Evolutionary conservation across 2,113 vertebrate genomes (phyloP), one percentile per base, ranked within the genome.

Genomic region (Chinchilla lanigera): DNA sequence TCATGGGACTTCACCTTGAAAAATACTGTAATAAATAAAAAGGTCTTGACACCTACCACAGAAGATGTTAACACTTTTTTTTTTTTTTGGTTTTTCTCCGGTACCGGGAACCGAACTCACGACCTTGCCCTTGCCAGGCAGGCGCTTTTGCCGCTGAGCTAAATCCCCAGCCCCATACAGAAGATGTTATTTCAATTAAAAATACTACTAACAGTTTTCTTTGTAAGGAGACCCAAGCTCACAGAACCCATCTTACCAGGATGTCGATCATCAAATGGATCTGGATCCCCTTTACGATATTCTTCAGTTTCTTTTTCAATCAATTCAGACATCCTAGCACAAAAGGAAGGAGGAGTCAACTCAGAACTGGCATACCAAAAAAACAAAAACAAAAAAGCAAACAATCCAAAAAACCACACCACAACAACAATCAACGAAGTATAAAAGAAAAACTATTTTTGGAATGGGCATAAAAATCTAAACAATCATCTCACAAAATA

Each of bases 251-350:
- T 33, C 98, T 98, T 97, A 99, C 99, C 99, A 95, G 99, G 99
- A 98, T 99, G 99, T 69, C 99, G 98, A 98, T 99, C 99, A 99
- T 99, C 99, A 98, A 99, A 99, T 0, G 99, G 99, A 96, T 99
- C 99, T 3, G 99, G 99, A 98, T 99, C 99, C 0, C 99, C 99
- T 97, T 99, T 99, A 97, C 99, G 99, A 96, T 99, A 99, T 94
- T 99, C 99, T 93, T 99, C 99, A 28, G 99, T 99, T 98, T 99
- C 99, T 86, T 99, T 99, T 98, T 99, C 99, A 97, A 99, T 99
- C 92, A 99, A 99, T 98, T 99, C 99, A 0, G 99, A 99, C 98
- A 99, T 99, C 97, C 99, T 99, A 97, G 78, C 96, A 97, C 89
- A 97, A 95, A 93, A 86, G 38, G 54, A 97, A 97, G 0, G 28